Base-by-base conservation (phyloP, 64 coral and sea anemone genomes). In the Cladopsammia gracilis region DNA sequence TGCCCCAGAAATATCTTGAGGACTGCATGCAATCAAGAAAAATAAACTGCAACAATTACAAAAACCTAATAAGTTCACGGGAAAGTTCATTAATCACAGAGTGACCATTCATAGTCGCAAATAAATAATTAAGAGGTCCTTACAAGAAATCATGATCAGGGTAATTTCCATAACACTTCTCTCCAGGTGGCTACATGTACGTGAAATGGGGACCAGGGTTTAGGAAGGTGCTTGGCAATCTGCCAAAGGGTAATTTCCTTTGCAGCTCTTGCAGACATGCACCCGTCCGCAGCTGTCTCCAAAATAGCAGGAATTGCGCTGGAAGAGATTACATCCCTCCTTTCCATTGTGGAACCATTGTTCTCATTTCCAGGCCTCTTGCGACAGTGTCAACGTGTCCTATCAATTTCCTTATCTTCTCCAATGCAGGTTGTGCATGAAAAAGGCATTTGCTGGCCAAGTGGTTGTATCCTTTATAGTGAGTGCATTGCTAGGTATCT, bases 281-380 rank as follows among this genome's bases (percentile, higher is more conserved):
- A 16, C 64, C 1, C 16, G 84, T 22, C 44, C 48, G 47, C 84
- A 87, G 4, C 48, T 64, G 48, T 47, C 66, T 34, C 82, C 65
- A n/a, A 66, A 50, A 14, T 22, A 10, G 58, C 79, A 83, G 23
- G 57, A 20, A 18, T 25, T 20, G 19, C 58, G 79, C 62, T 83
- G 56, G 58, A 26, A 64, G 57, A 83, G 79, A 11, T 86, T 86
- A n/a, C 83, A 86, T 4, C 83, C 83, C 18, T 70, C 83, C 0
- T 13, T 24, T 13, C 67, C 10, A 14, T 86, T 20, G 64, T 86
- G 83, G 64, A 86, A 71, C 44, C 83, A 71, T 71, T 51, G 23
- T 15, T 86, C 64, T 18, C 20, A 51, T 66, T 86, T 70, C 54
- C 83, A 86, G 11, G 43, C 2, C 8, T 71, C 47, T 15, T 20